These are phyloP conservation scores for Liopterus haemorrhoidalis DNA, from an alignment of 2,888 invertebrate genomes.

Conservation along the genomic window DNA sequence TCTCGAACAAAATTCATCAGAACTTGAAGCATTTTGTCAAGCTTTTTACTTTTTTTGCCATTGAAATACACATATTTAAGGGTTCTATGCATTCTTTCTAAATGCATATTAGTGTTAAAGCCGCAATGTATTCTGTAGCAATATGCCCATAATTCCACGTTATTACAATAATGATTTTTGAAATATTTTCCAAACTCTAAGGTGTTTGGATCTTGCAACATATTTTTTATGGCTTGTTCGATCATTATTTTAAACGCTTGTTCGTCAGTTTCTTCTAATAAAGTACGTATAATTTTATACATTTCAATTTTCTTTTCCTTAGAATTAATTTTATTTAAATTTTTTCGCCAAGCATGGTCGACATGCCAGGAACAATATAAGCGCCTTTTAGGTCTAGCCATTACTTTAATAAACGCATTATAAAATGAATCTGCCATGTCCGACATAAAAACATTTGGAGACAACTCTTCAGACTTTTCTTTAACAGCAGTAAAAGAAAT, in stretches of 20 bases:
- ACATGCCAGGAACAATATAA: conserved; percentile 24
- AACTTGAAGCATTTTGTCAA: conserved; percentile 26
- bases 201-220: no score
- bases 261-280: conserved; percentile 26
- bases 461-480: conserved; percentile 15
- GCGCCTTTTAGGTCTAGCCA: conserved; percentile 19
- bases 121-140: conserved; percentile 27
- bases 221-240: no score
- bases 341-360: conserved; percentile 28
- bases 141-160: conserved; percentile 24
- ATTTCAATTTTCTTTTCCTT: conserved; percentile 26
- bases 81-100: conserved; percentile 28
- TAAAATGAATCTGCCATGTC: conserved; percentile 28
- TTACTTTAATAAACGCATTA: conserved; percentile 29
- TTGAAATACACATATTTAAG: conserved; percentile 29
- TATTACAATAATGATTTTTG: conserved; percentile 13
- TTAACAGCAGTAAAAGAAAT: conserved; percentile 26
- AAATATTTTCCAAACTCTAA: conserved; percentile 23
- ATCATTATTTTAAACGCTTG: conserved; percentile 22
- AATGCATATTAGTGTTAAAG: conserved; percentile 30
- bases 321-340: conserved; percentile 26
- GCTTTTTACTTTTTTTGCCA: conserved; percentile 28
- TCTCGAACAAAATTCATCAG: conserved; percentile 25
- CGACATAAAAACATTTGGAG: conserved; percentile 28
- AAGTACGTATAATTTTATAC: conserved; percentile 23